These are phyloP conservation scores for Pterocles gutturalis DNA, from an alignment of 2,113 vertebrate species.

Conservation along the genomic window DNA sequence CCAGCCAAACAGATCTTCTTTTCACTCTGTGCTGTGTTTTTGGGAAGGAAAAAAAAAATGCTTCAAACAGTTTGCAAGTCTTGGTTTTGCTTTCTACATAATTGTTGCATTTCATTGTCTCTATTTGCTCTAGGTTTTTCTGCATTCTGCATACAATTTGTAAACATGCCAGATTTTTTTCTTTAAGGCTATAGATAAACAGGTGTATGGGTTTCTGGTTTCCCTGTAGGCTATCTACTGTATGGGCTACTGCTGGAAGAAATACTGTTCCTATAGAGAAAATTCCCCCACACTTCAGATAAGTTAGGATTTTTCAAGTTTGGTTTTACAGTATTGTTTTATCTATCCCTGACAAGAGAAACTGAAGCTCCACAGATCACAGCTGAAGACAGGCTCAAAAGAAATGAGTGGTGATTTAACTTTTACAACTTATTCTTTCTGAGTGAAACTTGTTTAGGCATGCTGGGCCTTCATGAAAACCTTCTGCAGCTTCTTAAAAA, in stretches of 20 bases:
- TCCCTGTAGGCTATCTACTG: background rate
- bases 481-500: constrained; percentile 54
- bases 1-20: background rate
- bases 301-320: background rate
- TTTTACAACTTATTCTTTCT: constrained; percentile 71
- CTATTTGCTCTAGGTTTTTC: background rate
- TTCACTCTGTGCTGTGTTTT: background rate
- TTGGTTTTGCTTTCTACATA: background rate
- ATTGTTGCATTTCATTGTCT: background rate
- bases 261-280: background rate
- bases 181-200: accelerated
- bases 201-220: background rate
- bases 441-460: constrained; percentile 67
- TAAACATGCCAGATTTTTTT: background rate
- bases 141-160: background rate
- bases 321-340: background rate
- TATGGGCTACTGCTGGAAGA: background rate
- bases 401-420: constrained; percentile 49
- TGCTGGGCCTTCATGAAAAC: constrained; percentile 66
- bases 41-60: background rate
- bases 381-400: constrained; percentile 65
- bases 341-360: constrained; percentile 3
- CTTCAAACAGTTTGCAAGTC: background rate
- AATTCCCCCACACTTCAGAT: background rate
- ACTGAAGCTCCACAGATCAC: constrained; percentile 45